phyloP scores from a whole-genome alignment of 2,888 invertebrate species.

The Drosophila rellima region DNA sequence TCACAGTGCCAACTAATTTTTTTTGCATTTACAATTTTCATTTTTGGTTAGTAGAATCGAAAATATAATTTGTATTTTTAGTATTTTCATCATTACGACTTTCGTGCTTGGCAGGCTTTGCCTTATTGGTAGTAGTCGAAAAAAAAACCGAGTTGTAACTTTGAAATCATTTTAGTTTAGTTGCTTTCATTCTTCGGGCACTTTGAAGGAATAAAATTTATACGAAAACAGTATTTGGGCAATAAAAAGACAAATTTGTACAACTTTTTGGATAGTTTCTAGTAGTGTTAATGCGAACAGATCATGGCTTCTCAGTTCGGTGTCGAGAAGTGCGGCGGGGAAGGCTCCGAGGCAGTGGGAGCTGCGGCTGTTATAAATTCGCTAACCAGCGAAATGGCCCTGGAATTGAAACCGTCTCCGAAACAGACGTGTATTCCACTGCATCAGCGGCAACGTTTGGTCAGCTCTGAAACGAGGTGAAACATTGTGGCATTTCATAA shows the following conservation, averaged over 20 bases:
- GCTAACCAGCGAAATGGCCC: conserved; percentile 34
- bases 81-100: neutral
- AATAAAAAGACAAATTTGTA: conserved; percentile 29
- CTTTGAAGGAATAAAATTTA: conserved; percentile 37
- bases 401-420: conserved; percentile 66
- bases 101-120: conserved; percentile 32
- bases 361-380: conserved; percentile 18
- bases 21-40: neutral
- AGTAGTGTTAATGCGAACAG: neutral
- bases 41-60: neutral
- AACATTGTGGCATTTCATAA: too few relatives aligned
- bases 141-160: neutral
- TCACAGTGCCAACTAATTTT: neutral
- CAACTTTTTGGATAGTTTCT: conserved; percentile 25
- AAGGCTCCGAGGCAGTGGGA: conserved; percentile 24
- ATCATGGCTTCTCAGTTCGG: conserved; percentile 43
- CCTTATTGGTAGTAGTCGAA: neutral
- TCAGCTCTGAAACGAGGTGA: conserved; percentile 56
- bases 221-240: conserved; percentile 43
- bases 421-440: conserved; percentile 65
- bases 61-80: too few relatives aligned
- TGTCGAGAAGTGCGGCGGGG: conserved; percentile 33
- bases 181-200: conserved; percentile 40
- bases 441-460: conserved; percentile 46
- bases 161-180: conserved; percentile 33